phyloP scores from a whole-genome alignment of 2,888 invertebrate species.

The Litoditis marina region DNA sequence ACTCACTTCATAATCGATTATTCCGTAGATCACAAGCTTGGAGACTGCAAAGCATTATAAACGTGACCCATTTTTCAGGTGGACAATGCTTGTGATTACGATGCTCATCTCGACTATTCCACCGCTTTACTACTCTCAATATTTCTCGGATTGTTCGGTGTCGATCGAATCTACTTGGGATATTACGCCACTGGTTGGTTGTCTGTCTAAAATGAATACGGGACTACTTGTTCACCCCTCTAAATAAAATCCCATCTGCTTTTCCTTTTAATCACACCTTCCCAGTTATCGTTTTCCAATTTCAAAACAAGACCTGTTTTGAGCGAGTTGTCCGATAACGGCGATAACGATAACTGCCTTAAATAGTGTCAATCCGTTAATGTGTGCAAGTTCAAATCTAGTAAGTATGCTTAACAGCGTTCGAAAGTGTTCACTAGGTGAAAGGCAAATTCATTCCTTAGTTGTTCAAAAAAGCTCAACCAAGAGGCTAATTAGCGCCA shows the following conservation, averaged over 20 bases:
- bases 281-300: no score
- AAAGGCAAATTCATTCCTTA: no score
- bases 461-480: no score
- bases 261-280: background rate
- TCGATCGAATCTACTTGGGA: constrained; percentile 95
- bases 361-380: no score
- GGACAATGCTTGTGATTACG: constrained; percentile 33
- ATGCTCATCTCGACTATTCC: constrained; percentile 29
- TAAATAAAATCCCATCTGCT: background rate
- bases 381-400: no score
- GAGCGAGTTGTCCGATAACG: no score
- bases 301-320: no score
- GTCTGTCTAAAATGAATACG: background rate
- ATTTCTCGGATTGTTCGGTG: constrained; percentile 95
- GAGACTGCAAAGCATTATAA: background rate
- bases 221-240: background rate
- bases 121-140: constrained; percentile 82
- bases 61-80: constrained; percentile 23
- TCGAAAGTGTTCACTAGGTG: no score
- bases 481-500: no score
- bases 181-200: constrained; percentile 81
- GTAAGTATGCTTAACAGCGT: no score
- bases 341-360: no score
- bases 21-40: background rate
- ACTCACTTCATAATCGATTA: no score